Evolutionary conservation across 2,888 invertebrate genomes (phyloP).

Genomic region (Leptarthrus brevirostris): DNA sequence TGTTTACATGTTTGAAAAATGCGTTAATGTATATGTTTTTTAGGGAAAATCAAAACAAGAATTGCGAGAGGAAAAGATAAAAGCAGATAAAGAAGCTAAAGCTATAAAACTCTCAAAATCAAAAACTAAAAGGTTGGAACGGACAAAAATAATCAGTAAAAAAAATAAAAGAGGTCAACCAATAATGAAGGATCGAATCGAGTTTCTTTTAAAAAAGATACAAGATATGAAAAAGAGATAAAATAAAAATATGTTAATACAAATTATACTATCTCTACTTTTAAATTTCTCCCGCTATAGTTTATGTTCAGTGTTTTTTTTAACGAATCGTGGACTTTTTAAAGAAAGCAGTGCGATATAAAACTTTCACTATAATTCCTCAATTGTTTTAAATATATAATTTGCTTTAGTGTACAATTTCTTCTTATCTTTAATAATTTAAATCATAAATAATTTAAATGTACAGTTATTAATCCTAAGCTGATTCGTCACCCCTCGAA

Average conservation of each 20-base stretch:
- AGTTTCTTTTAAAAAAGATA: constrained; percentile 72
- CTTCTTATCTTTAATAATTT: too few relatives aligned
- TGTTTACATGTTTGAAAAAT: too few relatives aligned
- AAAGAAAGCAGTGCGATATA: too few relatives aligned
- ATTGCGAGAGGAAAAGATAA: constrained; percentile 68
- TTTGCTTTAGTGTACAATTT: too few relatives aligned
- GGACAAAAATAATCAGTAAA: constrained; percentile 78
- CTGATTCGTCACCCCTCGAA: too few relatives aligned
- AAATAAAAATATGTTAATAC: constrained; percentile 1
- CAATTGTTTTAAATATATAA: too few relatives aligned
- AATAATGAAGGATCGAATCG: constrained; percentile 83
- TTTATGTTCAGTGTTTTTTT: too few relatives aligned
- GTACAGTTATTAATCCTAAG: too few relatives aligned
- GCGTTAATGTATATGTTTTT: not conserved
- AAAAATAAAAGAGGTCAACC: constrained; percentile 87
- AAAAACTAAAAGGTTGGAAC: constrained; percentile 77
- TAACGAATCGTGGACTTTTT: too few relatives aligned
- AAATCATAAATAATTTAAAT: too few relatives aligned
- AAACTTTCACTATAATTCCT: too few relatives aligned
- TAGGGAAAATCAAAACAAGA: not conserved
- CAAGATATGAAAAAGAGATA: constrained; percentile 7
- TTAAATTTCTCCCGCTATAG: too few relatives aligned
- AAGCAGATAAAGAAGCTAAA: constrained; percentile 60
- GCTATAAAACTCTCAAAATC: constrained; percentile 75
- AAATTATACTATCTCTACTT: not conserved